Base-by-base conservation (phyloP, 2,797 vertebrate genomes). In the Craterocephalus amniculus region DNA sequence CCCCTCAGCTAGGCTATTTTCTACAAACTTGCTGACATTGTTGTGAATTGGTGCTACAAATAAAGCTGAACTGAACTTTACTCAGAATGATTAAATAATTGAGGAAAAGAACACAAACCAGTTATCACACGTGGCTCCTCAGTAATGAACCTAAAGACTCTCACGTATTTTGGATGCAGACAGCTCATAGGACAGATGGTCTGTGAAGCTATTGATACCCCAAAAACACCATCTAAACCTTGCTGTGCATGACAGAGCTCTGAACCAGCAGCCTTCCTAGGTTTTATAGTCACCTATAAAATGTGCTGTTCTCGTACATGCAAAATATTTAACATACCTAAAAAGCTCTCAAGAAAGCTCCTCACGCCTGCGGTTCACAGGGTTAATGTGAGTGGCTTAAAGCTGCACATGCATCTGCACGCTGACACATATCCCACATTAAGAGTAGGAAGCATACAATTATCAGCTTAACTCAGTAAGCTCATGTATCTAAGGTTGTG, bases 331-430 rank as follows among this genome's bases (percentile, higher is more conserved):
- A 71, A 84, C 58, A 73, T 55, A 70, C 71, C 58, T 88, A 84
- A 88, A 80, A 83, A 70, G 72, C 38, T 71, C 67, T 66, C 31
- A 20, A 59, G 40, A 38, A 76, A 38, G 59, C 56, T 70, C 10
- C 38, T 57, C 83, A 87, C 13, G 72, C 43, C 34, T 52, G 36
- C 29, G 66, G 75, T 75, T 61, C 64, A 52, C 29, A 14, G 59
- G 81, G 85, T 86, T 90, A 89, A 88, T 80, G 66, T 12, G 10
- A 70, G 35, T 0, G 51, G 73, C 68, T 81, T 74, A 72, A 78
- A 80, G 79, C 57, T 79, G 57, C 32, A 66, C 83, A 88, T 66
- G 73, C 70, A 60, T 45, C 52, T 6, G 5, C 34, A 22, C 68
- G 55, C 67, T 57, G 27, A 74, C 66, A 56, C 60, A 54, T 48